Base-by-base conservation (phyloP, 2,888 invertebrate species). In the Andricus quercusramuli region DNA sequence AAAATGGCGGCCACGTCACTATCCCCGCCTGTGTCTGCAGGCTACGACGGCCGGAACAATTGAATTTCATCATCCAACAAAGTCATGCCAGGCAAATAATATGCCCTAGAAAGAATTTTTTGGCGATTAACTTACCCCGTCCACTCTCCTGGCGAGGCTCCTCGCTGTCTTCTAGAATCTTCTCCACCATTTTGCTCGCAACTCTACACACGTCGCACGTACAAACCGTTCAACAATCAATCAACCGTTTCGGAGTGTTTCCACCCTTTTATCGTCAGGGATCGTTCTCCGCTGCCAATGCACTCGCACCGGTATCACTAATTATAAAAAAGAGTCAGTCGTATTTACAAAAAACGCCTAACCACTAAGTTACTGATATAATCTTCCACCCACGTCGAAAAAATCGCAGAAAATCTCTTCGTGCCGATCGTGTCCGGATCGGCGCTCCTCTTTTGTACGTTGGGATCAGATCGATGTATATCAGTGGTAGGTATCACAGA, bases 161-260 rank as follows among this genome's bases (percentile, higher is more conserved):
- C 90, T 94, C 94, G 84, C 93, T 93, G 93, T 95, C 94, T 92
- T 95, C 95, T 86, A 95, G 91, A 90, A 95, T 95, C 91, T 95
- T 94, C 93, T 95, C 95, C 87, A 95, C 95, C 95, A 95, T 95
- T 87, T 93, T 80, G 76, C 70, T 32, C 20, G n/a, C 29, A 74
- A 68, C 17, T 47, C 37, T 22, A 37, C 56, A 70, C 70, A 74
- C 74, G 74, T 74, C 70, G 56, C 56, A 56, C 74, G 70, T 51
- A 51, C 70, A 74, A 74, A 56, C 70, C 56, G 74, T 56, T 74
- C 74, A 56, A 74, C 56, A 74, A 74, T 70, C 32, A 64, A 47
- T 80, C 79, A 80, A 78, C 82, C 79, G 79, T 78, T 68, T 41
- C 74, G 37, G 29, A 37, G 47, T 74, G 64, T 64, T 59, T 74